Conservation (phyloP, 2,888 invertebrate species). For the Platerodrilus igneus region DNA sequence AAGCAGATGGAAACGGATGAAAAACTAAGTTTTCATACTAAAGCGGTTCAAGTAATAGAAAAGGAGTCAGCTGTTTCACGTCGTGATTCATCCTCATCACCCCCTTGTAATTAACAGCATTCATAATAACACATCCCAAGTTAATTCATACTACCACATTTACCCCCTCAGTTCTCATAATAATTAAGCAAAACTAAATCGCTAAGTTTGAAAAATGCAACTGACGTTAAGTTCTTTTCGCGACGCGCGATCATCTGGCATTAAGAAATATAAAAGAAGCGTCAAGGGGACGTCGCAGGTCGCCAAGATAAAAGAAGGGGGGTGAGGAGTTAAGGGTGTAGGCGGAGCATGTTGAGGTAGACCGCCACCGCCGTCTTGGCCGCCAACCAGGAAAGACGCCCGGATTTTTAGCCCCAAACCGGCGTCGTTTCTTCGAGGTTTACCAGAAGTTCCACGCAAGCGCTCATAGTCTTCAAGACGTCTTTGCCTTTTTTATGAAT, state of each 20-base stretch:
- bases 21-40: constrained; percentile 8
- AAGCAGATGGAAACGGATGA: constrained; percentile 5
- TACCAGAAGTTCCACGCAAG: constrained; percentile 47
- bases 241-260: constrained; percentile 47
- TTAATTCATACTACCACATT: neutral
- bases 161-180: neutral
- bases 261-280: constrained; percentile 49
- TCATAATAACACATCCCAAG: constrained; percentile 1
- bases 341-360: constrained; percentile 52
- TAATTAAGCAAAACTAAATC: constrained; percentile 9
- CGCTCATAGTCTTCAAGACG: constrained; percentile 43
- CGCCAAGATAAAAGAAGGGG: constrained; percentile 30
- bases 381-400: constrained; percentile 52
- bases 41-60: no score
- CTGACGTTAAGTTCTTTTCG: constrained; percentile 42
- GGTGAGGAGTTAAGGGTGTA: constrained; percentile 39
- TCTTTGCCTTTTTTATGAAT: constrained; percentile 41
- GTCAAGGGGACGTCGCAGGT: constrained; percentile 36
- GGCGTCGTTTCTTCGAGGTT: constrained; percentile 52
- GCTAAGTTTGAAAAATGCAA: constrained; percentile 10
- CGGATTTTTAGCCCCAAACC: constrained; percentile 52
- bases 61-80: constrained; percentile 44
- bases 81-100: constrained; percentile 33
- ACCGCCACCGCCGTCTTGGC: constrained; percentile 50
- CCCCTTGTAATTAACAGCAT: constrained; percentile 26